phyloP scores from a whole-genome alignment of 1,140 invertebrate species.

The Periplaneta americana region DNA sequence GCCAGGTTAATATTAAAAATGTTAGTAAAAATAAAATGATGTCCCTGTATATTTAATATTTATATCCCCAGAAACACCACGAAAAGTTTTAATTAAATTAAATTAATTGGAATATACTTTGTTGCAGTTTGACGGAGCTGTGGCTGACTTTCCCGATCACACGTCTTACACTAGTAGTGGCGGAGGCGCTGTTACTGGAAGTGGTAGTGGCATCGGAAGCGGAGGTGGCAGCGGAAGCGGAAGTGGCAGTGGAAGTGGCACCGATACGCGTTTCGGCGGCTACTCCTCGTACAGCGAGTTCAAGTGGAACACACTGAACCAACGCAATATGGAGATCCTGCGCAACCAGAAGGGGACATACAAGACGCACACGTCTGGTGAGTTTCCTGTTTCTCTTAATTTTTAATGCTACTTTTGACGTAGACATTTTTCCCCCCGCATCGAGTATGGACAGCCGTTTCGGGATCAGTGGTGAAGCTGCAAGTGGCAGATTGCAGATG shows the following conservation, averaged over 20 bases:
- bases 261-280: neutral
- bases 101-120: neutral
- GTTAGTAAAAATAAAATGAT: too few relatives aligned
- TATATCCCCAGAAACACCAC: too few relatives aligned
- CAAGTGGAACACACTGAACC: neutral
- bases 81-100: too few relatives aligned
- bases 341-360: neutral
- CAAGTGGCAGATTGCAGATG: too few relatives aligned
- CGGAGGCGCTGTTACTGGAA: too few relatives aligned
- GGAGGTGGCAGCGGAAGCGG: neutral
- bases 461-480: too few relatives aligned
- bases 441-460: too few relatives aligned
- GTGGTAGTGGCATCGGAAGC: neutral
- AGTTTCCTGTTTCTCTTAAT: too few relatives aligned
- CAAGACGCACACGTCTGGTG: neutral
- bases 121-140: neutral
- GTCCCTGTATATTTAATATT: too few relatives aligned
- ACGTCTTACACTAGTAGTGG: neutral
- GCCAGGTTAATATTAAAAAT: too few relatives aligned
- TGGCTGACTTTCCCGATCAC: neutral
- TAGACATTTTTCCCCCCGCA: too few relatives aligned
- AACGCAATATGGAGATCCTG: neutral
- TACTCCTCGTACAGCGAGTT: neutral
- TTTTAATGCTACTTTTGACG: too few relatives aligned
- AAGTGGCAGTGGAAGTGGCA: neutral